Evolutionary conservation across 2,797 vertebrate genomes (phyloP), one percentile per base, ranked within the genome.

Genomic region (Manis pentadactyla): DNA sequence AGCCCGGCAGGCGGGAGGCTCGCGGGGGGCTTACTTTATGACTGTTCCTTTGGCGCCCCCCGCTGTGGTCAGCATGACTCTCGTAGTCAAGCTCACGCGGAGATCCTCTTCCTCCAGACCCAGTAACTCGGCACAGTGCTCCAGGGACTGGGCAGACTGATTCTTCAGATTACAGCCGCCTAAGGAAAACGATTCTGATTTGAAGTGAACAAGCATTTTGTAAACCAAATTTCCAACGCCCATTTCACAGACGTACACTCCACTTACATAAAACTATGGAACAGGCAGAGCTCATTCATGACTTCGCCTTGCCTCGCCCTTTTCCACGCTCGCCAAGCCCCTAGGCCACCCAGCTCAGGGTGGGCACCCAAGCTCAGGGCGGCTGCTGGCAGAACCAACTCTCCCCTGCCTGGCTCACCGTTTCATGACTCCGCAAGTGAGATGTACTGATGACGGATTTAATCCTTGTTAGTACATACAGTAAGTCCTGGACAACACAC

Each of bases 11-110:
- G 42, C 42, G 42, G 42, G 42, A 46, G 42, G 42, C 42, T 46
- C 42, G 42, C 42, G 42, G 42, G 57, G 1, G 18, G 96, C 99
- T 99, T 98, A 99, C 99, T 99, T 99, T 98, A 99, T 99, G 96
- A 99, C 99, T 1, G 99, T 99, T 96, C 99, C 99, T 99, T 99
- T 99, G 98, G 98, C 97, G 98, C 99, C 99, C 98, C 99, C 99
- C 99, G 99, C 99, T 98, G 99, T 99, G 1, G 99, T 99, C 9
- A 99, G 99, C 99, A 99, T 99, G 93, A 99, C 99, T 97, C 99
- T 99, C 51, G 99, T 98, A 69, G 99, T 99, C 93, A 99, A 99
- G 98, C 99, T 99, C 93, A 99, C 99, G 15, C 99, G 98, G 94
- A 99, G 99, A 95, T 99, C 99, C 11, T 99, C 99, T 98, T 99